These are phyloP conservation scores for Crocodylus rhombifer DNA, from an alignment of 2,797 vertebrate genomes.

Conservation along the genomic window DNA sequence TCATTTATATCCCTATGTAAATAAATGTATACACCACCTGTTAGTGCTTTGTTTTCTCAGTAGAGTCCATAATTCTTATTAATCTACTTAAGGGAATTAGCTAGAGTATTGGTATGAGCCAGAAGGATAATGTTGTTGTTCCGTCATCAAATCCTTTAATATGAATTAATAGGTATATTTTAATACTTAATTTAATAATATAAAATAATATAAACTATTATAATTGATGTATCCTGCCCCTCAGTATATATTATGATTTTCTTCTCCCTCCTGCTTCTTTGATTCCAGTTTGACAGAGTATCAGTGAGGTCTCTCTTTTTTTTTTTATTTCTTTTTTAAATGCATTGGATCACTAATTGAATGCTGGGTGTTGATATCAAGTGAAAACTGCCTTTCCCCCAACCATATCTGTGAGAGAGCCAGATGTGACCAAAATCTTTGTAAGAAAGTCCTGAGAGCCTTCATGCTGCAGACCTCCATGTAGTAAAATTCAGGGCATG, in stretches of 20 bases:
- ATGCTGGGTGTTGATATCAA: rapidly evolving
- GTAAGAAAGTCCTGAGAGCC: neutral
- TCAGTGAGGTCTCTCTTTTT: neutral
- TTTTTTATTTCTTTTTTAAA: neutral
- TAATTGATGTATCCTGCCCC: too few relatives aligned
- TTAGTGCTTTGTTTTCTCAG: neutral
- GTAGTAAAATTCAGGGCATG: rapidly evolving
- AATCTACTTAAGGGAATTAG: constrained; percentile 71
- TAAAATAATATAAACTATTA: too few relatives aligned
- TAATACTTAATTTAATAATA: neutral
- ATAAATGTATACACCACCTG: neutral
- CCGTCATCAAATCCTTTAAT: neutral
- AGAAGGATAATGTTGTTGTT: constrained; percentile 20
- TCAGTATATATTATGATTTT: neutral
- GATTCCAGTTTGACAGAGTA: neutral
- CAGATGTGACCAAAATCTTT: neutral
- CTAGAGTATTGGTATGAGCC: constrained; percentile 32
- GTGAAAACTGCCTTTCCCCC: neutral
- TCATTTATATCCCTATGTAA: neutral
- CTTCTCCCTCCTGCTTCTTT: neutral
- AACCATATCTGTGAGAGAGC: neutral
- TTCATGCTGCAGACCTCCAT: neutral
- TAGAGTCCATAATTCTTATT: constrained; percentile 37
- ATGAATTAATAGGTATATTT: neutral
- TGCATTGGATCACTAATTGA: neutral